These are phyloP conservation scores for Alethe diademata DNA, from an alignment of 2,113 vertebrate genomes.

Conservation along the genomic window DNA sequence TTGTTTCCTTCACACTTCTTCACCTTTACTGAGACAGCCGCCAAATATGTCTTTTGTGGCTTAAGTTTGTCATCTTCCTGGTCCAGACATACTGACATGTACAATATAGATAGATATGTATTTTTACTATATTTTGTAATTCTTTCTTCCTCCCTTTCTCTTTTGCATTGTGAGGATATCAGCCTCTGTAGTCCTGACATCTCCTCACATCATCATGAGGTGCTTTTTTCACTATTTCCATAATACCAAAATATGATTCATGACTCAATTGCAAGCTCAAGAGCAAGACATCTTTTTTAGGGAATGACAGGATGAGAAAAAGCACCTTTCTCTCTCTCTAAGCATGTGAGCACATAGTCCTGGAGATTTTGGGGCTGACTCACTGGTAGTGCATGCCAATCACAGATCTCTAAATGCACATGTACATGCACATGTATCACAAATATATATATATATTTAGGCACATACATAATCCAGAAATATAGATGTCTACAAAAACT, in stretches of 20 bases:
- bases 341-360: background rate
- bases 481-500: background rate
- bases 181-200: background rate
- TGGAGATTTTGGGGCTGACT: background rate
- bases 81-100: background rate
- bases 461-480: background rate
- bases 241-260: background rate
- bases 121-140: background rate
- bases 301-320: background rate
- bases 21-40: background rate
- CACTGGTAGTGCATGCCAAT: background rate
- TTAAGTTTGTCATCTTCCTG: background rate
- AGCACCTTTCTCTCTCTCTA: background rate
- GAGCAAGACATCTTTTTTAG: background rate
- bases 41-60: background rate
- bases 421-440: background rate
- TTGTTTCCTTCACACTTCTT: background rate
- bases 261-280: background rate
- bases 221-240: background rate
- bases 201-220: background rate
- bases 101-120: accelerated
- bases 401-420: background rate
- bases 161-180: background rate
- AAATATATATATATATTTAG: background rate
- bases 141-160: background rate